Evolutionary conservation across 2,113 vertebrate species (phyloP), one percentile per base, ranked within the genome.

Genomic region (Paralichthys olivaceus): DNA sequence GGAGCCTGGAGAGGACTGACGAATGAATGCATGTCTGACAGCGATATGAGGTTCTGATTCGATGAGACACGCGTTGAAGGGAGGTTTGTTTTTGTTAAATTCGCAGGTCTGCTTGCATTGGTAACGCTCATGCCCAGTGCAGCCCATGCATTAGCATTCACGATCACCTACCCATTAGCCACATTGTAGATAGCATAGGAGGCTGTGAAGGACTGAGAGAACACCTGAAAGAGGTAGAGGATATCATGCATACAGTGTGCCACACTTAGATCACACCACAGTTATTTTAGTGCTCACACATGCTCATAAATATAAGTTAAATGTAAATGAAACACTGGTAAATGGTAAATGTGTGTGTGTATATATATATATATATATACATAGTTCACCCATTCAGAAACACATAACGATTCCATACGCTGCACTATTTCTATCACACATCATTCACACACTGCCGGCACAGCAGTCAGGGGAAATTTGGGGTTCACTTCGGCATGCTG

Each of bases 191-290:
- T 90, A 80, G 93, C 90, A 94, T 94, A 95, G 83, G 89, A 93
- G 90, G 95, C 95, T 84, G 91, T 94, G 93, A 94, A 95, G 91
- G 95, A 95, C 91, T 95, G 93, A 90, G 93, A 93, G 92, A 94
- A 94, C 81, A 95, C 94, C 94, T 95, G 94, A 87, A 93, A 88
- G 82, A 91, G 92, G 93, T 91, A 94, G 85, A 94, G 90, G 82
- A 94, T 79, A 92, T 83, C 84, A 88, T 90, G 89, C 92, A 84
- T 80, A 92, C 81, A 89, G 79, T 77, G 83, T 71, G 83, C 79
- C 25, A 71, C 69, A 90, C 69, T 83, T 45, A 84, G 57, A 86
- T 73, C 69, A 82, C 58, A 89, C 81, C 72, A 82, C 62, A 76
- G 26, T 83, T 29, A 68, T 43, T 76, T 56, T 1, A 80, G 83